Conservation (phyloP, 2,888 invertebrate genomes). For the Macrophya alboannulata region DNA sequence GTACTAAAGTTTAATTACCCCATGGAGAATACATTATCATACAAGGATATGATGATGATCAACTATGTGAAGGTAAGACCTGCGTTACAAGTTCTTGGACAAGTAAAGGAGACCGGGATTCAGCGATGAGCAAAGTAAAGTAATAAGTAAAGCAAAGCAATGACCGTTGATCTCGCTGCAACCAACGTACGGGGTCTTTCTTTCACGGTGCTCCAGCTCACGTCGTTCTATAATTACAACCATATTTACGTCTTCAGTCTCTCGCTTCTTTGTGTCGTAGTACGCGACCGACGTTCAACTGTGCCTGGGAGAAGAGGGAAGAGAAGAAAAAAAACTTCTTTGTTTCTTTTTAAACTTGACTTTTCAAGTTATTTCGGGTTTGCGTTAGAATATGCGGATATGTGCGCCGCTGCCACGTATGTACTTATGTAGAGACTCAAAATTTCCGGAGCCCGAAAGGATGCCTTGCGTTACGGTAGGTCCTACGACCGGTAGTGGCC, state of each 20-base stretch:
- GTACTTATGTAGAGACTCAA: not conserved
- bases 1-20: conserved; percentile 22
- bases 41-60: not conserved
- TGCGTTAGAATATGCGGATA: conserved; percentile 53
- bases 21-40: not conserved
- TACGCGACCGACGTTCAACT: conserved; percentile 35
- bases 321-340: conserved; percentile 28
- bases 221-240: conserved; percentile 54
- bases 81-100: conserved; percentile 44
- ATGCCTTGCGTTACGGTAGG: conserved; percentile 45
- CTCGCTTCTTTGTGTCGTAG: conserved; percentile 42
- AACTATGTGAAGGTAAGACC: conserved; percentile 18
- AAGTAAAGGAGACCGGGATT: conserved; percentile 35
- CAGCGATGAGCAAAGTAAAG: conserved; percentile 17
- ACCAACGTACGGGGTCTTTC: conserved; percentile 27
- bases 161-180: conserved; percentile 47
- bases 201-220: conserved; percentile 13
- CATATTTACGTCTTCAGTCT: conserved; percentile 49
- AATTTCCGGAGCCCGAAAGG: conserved; percentile 20
- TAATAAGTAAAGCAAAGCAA: conserved; percentile 25
- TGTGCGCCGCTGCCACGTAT: conserved; percentile 35
- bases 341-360: conserved; percentile 47
- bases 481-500: conserved; percentile 53
- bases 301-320: not conserved
- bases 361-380: conserved; percentile 49